Base-by-base conservation (phyloP, 2,888 invertebrate genomes). In the Himalopsyche tibetana region DNA sequence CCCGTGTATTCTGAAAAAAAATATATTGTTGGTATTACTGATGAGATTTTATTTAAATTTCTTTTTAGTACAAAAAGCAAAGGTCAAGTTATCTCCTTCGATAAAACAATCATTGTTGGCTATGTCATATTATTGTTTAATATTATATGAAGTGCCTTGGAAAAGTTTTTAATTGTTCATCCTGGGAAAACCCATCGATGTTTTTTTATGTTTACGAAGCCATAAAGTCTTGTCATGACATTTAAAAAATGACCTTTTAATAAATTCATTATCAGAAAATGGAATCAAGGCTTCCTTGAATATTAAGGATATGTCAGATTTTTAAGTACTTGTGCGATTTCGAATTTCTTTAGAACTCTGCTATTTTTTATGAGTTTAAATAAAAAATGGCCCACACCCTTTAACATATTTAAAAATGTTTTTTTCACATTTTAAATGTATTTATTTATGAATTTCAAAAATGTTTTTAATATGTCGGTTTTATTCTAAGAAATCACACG, bases 251-350 rank as follows among this genome's bases (percentile, higher is more conserved):
- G 36, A 36, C 74, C 74, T 74, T 74, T 74, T 74, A 69, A 74
- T 74, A 74, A 74, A 74, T 74, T 74, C 74, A 74, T 74, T 74
- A 74, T 74, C 74, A 74, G 74, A 74, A 74, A 74, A 74, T 38
- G 15, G 36, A 74, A 74, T 74, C 74, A 74, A 74, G 74, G 74
- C 38, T 74, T 28, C 12, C 38, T 51, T 15, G 51, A 8, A 51
- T 6, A 51, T 51, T 15, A 51, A 15, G 3, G 51, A 51, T 6
- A 2, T 45, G 45, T 45, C 45, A 45, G 45, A 45, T 45, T 45
- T 45, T 9, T 51, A 51, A 51, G 8, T 51, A 15, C 15, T 12
- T 51, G 0, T 9, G 12, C 15, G 12, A 15, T 12, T 15, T 12
- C 51, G 51, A 51, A 51, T 51, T 51, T 15, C 15, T 51, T 51